Base-by-base conservation (phyloP, 2,797 vertebrate genomes). In the Muscicapa comitata region DNA sequence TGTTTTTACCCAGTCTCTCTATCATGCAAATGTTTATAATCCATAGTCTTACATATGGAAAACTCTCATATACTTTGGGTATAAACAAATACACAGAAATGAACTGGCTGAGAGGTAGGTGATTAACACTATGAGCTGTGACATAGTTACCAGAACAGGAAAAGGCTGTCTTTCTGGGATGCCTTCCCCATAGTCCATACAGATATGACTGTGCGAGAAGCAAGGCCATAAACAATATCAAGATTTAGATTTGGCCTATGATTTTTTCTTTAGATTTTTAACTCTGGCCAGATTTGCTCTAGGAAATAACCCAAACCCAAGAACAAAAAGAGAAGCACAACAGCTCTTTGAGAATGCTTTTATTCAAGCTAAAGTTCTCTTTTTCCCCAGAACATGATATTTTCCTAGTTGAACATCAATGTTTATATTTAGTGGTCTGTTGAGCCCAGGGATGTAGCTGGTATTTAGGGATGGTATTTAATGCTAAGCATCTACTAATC, bases 1-100 rank as follows among this genome's bases (percentile, higher is more conserved):
- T 71, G 21, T 11, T 87, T 66, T 86, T 61, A 88, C 53, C 42
- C 21, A 50, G 26, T 48, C 38, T 72, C 20, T 54, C 33, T 42
- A 31, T 25, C 72, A 95, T 93, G 87, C 42, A 94, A 96, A 94
- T 63, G 80, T 68, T 86, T 67, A 45, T 61, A 6, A 45, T n/a
- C 63, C 18, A 11, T 25, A 57, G 23, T 87, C 31, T 42, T 17
- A 71, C 21, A 42, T 87, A 76, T 51, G 94, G 28, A 93, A 95
- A 96, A 76, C 53, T 74, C 42, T 83, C 54, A 13, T 35, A 45
- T 62, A 51, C 51, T 92, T 85, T 71, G 78, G 26, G 19, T 80
- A 91, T 53, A 86, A 83, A 50, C 75, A 96, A 94, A 93, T 71
- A 61, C 2, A 63, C 4, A 61, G 55, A 62, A 70, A 80, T 20